Conservation (phyloP, 1,140 invertebrate genomes). For the Papilio glaucus region DNA sequence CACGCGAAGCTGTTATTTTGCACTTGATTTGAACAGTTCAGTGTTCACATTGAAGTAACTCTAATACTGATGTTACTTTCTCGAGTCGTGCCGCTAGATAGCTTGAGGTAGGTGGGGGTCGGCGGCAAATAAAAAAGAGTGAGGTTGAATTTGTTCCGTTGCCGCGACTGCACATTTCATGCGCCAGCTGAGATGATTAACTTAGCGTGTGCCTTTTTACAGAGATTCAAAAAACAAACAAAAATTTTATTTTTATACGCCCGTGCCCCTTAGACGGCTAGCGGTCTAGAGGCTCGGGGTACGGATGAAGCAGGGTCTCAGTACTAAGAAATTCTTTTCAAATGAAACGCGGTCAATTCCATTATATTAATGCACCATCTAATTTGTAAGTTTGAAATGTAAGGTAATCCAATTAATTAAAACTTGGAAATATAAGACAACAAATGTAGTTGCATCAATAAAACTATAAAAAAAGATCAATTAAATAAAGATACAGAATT, state of each 20-base stretch:
- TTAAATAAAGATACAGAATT: no score
- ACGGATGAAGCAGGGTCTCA: neutral
- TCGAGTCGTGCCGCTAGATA: neutral
- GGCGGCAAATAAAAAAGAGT: constrained; percentile 23
- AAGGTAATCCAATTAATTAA: constrained; percentile 11
- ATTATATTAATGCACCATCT: neutral
- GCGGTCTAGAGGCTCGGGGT: neutral
- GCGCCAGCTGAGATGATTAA: constrained; percentile 29
- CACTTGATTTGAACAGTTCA: neutral
- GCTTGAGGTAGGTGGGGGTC: constrained; percentile 9
- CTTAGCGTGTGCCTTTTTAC: constrained; percentile 30
- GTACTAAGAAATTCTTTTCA: neutral
- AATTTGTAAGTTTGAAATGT: neutral
- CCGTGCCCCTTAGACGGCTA: neutral
- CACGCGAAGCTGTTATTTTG: neutral
- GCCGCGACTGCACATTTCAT: constrained; percentile 32
- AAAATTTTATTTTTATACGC: constrained; percentile 27
- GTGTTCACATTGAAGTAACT: neutral
- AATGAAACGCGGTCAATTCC: constrained; percentile 5
- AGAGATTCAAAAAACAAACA: constrained; percentile 5
- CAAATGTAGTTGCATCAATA: neutral
- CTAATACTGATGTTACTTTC: constrained; percentile 14
- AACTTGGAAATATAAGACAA: neutral
- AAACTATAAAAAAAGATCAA: no score
- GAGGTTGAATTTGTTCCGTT: constrained; percentile 28